phyloP scores from a whole-genome alignment of 2,113 vertebrate species.

The Lichenostomus cassidix region DNA sequence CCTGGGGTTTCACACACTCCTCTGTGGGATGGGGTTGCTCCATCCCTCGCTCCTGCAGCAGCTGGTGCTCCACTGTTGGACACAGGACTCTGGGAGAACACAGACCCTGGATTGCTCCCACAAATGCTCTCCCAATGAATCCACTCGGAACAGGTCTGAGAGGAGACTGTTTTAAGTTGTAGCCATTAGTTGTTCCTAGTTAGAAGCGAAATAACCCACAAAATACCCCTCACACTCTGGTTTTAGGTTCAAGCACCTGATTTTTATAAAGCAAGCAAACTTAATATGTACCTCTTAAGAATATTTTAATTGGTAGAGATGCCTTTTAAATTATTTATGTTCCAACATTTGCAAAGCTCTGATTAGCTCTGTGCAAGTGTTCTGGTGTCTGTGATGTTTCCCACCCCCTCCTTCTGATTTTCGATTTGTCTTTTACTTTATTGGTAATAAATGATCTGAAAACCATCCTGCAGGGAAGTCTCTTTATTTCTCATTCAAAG shows the following conservation, averaged over 20 bases:
- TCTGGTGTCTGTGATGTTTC: conserved; percentile 41
- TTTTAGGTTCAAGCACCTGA: neutral
- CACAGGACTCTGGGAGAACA: neutral
- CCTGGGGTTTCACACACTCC: neutral
- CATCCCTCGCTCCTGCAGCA: neutral
- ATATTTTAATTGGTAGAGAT: conserved; percentile 31
- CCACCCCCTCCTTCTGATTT: neutral
- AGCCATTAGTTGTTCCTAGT: neutral
- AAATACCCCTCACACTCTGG: neutral
- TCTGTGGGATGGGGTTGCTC: neutral
- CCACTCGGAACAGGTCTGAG: neutral
- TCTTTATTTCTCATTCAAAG: conserved; percentile 29
- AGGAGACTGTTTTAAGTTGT: neutral
- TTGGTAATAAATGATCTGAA: conserved; percentile 75
- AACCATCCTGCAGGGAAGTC: neutral
- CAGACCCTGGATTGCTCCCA: neutral
- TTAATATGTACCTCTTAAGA: neutral
- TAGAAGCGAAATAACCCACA: neutral
- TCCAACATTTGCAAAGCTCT: conserved; percentile 57
- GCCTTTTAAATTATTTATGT: conserved; percentile 51
- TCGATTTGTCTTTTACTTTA: conserved; percentile 66
- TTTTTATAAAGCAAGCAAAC: conserved; percentile 25
- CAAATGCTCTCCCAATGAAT: neutral
- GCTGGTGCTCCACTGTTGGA: conserved; percentile 10
- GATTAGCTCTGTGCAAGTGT: conserved; percentile 25